Evolutionary conservation across 1,140 invertebrate species (phyloP), one percentile per base, ranked within the genome.

Genomic region (Streblospio benedicti): DNA sequence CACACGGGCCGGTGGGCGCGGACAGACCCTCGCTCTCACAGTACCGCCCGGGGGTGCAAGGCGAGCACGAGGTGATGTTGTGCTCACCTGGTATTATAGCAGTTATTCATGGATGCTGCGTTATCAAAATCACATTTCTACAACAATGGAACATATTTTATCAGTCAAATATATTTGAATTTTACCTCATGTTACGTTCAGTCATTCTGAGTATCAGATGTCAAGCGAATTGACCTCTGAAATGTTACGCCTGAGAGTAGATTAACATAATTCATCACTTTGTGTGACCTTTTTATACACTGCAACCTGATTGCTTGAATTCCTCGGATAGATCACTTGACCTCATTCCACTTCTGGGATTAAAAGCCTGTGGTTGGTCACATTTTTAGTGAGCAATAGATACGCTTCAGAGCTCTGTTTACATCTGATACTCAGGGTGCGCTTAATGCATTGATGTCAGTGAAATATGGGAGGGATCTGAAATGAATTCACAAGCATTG

Each of bases 1-100:
- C 68, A 70, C 73, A 75, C 33, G 60, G 41, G 6, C 51, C 68
- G 35, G 72, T 74, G 14, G 70, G 69, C 18, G 44, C 45, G 20
- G 43, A 63, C n/a, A 71, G 61, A 2, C 73, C 73, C 30, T 61
- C 57, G n/a, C 68, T 67, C 0, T 51, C 70, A 57, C 73, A 75
- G 67, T 70, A 75, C n/a, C 55, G 63, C 6, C 73, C 73, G 32
- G 73, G 71, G 16, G 53, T 67, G 59, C 73, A 75, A 3, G 67
- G 61, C 6, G 54, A 44, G 58, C 73, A 75, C 2, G 65, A 65
- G 6, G 62, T 65, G n/a, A 41, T 38, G 57, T 69, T 70, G 9
- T 32, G 31, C 14, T 56, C 32, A 38, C 53, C 33, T 27, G 51
- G 33, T 25, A n/a, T n/a, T n/a, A n/a, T n/a, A n/a, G 25, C 6